These are phyloP conservation scores for Coreius guichenoti DNA, from an alignment of 2,797 vertebrate genomes.

Conservation along the genomic window DNA sequence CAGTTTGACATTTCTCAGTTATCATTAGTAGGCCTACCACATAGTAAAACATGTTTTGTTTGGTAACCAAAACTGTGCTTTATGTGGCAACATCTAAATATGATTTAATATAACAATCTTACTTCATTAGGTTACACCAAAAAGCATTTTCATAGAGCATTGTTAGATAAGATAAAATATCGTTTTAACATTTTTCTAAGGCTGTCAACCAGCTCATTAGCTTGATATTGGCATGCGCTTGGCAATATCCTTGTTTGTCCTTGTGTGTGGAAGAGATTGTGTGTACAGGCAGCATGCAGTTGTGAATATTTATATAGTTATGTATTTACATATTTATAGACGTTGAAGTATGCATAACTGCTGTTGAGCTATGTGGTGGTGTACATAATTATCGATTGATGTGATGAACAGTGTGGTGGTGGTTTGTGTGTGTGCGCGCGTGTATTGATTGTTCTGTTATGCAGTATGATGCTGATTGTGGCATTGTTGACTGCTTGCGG, in stretches of 20 bases:
- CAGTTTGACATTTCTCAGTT: background rate
- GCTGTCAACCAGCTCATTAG: background rate
- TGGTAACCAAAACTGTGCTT: too few species aligned
- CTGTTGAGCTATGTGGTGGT: conserved; percentile 48
- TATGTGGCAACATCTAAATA: background rate
- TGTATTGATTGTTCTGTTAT: conserved; percentile 55
- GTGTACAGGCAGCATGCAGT: conserved; percentile 7
- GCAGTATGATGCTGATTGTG: conserved; percentile 53
- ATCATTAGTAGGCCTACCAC: background rate
- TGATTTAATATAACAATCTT: background rate
- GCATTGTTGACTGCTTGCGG: conserved; percentile 60
- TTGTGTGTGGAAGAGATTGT: background rate
- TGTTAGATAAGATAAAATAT: background rate
- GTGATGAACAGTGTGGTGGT: conserved; percentile 46
- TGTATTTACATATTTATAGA: conserved; percentile 8
- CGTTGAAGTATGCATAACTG: conserved; percentile 14
- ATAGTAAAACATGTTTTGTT: background rate
- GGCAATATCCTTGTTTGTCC: conserved; percentile 2
- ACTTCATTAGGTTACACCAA: background rate
- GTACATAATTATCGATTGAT: conserved; percentile 53
- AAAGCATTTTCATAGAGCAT: background rate
- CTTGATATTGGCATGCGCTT: background rate
- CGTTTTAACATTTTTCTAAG: background rate
- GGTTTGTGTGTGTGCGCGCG: conserved; percentile 46
- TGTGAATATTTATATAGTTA: conserved; percentile 5